These are phyloP conservation scores for Megalurothrips usitatus DNA, from an alignment of 2,888 invertebrate species.

Conservation along the genomic window DNA sequence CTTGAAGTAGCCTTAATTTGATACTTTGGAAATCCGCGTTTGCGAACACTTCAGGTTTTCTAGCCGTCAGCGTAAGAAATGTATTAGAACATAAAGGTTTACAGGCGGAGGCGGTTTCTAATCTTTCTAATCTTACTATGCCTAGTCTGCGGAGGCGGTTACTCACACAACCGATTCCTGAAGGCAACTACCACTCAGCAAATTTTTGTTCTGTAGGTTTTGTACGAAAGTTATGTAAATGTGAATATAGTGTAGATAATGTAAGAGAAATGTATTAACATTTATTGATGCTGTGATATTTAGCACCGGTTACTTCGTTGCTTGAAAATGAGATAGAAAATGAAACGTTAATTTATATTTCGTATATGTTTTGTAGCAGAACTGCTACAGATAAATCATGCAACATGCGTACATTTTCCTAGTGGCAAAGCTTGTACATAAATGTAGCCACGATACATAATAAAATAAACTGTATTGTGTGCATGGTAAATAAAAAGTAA, in stretches of 20 bases:
- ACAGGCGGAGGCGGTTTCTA: too few relatives aligned
- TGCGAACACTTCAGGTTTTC: too few relatives aligned
- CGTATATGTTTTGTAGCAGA: neutral
- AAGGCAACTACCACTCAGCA: neutral
- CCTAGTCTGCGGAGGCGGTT: neutral
- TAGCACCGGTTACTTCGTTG: constrained; percentile 16
- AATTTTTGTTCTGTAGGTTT: neutral
- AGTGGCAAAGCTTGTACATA: neutral
- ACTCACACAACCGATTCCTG: too few relatives aligned
- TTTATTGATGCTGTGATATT: constrained; percentile 5
- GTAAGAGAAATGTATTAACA: neutral
- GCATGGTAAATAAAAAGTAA: neutral
- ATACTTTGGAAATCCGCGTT: too few relatives aligned
- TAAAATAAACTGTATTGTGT: neutral
- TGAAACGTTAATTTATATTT: constrained; percentile 2
- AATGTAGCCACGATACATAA: neutral
- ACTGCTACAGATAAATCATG: neutral
- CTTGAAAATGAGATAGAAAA: neutral
- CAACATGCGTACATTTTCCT: neutral
- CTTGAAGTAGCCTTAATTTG: too few relatives aligned
- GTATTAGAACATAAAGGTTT: too few relatives aligned
- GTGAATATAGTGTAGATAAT: neutral
- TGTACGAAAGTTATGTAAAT: constrained; percentile 23
- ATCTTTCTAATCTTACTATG: neutral
- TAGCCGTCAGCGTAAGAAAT: too few relatives aligned